Evolutionary conservation across 2,797 vertebrate genomes (phyloP).

Genomic region (Tachyglossus aculeatus): DNA sequence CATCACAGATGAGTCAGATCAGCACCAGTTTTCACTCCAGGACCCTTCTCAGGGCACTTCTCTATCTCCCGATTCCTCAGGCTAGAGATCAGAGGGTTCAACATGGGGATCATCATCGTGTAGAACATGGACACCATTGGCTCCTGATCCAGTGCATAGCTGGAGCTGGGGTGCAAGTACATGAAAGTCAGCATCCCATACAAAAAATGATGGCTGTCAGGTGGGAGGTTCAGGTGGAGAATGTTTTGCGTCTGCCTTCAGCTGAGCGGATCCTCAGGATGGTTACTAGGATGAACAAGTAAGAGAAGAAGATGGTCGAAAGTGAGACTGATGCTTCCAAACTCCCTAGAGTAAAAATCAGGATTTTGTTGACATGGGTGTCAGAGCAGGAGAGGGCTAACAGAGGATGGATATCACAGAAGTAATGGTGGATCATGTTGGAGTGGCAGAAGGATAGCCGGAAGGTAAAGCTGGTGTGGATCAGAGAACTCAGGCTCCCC

Average conservation of each 20-base stretch:
- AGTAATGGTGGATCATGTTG: conserved; percentile 64
- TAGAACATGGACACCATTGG: conserved; percentile 61
- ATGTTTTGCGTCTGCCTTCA: conserved; percentile 48
- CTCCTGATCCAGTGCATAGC: conserved; percentile 54
- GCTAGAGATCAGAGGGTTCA: conserved; percentile 66
- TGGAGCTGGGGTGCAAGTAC: conserved; percentile 57
- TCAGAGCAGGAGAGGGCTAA: conserved; percentile 65
- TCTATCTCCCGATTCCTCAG: conserved; percentile 60
- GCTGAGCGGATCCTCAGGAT: conserved; percentile 46
- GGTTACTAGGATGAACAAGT: conserved; percentile 35
- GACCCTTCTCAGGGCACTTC: conserved; percentile 48
- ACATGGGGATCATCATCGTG: conserved; percentile 58
- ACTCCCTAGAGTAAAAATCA: conserved; percentile 54
- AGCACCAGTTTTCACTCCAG: conserved; percentile 12
- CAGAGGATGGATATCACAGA: conserved; percentile 63
- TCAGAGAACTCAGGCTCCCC: conserved; percentile 36
- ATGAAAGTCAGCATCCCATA: conserved; percentile 62
- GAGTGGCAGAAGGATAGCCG: conserved; percentile 55
- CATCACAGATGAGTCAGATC: too few relatives aligned
- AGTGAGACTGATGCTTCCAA: conserved; percentile 57
- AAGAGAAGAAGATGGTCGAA: conserved; percentile 55
- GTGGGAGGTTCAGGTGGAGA: conserved; percentile 63
- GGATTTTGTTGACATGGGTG: conserved; percentile 32
- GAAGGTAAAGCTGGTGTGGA: conserved; percentile 59
- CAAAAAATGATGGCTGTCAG: conserved; percentile 48